These are phyloP conservation scores for Daktulosphaira vitifoliae DNA, from an alignment of 1,140 invertebrate species.

Conservation along the genomic window DNA sequence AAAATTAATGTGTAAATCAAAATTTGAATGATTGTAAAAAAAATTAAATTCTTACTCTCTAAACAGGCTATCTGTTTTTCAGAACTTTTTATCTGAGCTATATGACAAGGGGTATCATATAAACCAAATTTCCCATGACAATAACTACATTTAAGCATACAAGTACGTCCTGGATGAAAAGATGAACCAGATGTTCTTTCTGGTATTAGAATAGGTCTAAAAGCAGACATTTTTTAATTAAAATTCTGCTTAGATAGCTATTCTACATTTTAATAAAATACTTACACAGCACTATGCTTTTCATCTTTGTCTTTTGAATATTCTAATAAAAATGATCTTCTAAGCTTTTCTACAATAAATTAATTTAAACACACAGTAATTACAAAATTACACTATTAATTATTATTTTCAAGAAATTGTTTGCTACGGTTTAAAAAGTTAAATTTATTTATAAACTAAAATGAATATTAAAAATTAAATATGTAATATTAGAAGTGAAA, in stretches of 20 bases:
- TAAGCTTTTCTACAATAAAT: neutral
- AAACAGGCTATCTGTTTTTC: slow-evolving; percentile 69
- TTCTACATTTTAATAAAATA: no score
- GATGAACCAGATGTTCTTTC: slow-evolving; percentile 78
- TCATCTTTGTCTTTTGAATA: neutral
- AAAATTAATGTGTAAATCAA: no score
- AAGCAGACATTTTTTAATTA: neutral
- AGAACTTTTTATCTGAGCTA: slow-evolving; percentile 69
- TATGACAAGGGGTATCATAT: slow-evolving; percentile 73
- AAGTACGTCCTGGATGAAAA: slow-evolving; percentile 67
- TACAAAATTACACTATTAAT: no score
- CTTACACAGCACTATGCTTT: neutral
- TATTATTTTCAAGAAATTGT: no score
- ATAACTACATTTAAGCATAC: slow-evolving; percentile 72
- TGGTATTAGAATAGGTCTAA: slow-evolving; percentile 56
- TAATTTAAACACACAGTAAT: no score
- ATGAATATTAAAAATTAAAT: no score
- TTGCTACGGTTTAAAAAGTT: no score
- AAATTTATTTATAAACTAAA: no score
- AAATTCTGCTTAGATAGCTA: neutral
- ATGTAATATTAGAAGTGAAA: no score
- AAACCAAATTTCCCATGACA: slow-evolving; percentile 76
- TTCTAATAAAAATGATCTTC: neutral
- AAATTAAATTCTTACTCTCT: slow-evolving; percentile 46
- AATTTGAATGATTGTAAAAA: neutral